phyloP scores from a whole-genome alignment of 2,113 vertebrate genomes.

The Buteo buteo region DNA sequence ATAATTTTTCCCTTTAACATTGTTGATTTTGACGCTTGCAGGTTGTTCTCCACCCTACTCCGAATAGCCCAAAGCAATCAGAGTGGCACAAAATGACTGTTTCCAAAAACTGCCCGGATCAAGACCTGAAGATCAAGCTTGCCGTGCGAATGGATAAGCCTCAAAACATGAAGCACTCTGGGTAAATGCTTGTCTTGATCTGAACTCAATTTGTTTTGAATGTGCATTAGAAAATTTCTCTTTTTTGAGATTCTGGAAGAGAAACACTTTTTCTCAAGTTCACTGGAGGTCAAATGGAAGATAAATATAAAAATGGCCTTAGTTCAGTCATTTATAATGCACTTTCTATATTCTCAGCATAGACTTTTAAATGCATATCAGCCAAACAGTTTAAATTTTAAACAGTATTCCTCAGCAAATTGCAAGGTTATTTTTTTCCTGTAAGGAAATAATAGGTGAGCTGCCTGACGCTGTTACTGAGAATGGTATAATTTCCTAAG shows the following conservation, averaged over 20 bases:
- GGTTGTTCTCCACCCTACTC: slow-evolving; percentile 97
- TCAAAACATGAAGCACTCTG: slow-evolving; percentile 99
- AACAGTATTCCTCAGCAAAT: not conserved
- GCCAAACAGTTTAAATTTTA: not conserved
- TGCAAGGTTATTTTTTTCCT: not conserved
- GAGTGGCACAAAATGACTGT: slow-evolving; percentile 97
- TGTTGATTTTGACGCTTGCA: slow-evolving; percentile 56
- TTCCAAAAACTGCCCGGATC: slow-evolving; percentile 94
- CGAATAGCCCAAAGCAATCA: slow-evolving; percentile 95
- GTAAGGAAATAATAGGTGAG: not conserved
- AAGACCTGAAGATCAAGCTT: slow-evolving; percentile 94
- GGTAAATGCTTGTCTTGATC: slow-evolving; percentile 74
- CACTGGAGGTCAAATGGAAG: not conserved
- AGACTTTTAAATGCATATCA: not conserved
- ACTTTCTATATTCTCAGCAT: not conserved
- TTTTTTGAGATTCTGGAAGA: not conserved
- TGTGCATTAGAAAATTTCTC: not conserved
- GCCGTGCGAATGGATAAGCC: slow-evolving; percentile 99
- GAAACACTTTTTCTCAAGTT: not conserved
- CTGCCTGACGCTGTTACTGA: not conserved
- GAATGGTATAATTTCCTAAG: not conserved
- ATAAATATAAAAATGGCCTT: not conserved
- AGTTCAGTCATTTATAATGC: not conserved
- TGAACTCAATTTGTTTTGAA: not conserved
- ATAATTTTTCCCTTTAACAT: not conserved